A percentile compares a stretch with the other conserved stretches of the same genome.
phyloP scores from a whole-genome alignment of 2,113 vertebrate species.

The Pantherophis guttatus region DNA sequence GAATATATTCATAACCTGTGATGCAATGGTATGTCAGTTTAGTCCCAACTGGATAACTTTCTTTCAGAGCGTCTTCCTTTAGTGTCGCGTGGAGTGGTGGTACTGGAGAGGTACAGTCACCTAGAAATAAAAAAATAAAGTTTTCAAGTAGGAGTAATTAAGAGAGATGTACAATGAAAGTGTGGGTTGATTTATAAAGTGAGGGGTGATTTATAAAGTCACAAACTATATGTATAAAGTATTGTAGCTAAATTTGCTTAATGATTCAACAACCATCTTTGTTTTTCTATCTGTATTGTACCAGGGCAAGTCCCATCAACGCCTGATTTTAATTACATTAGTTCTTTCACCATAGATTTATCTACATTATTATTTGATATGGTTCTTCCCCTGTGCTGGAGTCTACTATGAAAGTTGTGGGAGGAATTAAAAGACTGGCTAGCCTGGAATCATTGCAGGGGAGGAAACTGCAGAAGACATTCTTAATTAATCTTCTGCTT shows the following conservation, averaged over 20 bases:
- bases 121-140: neutral
- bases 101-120: conserved; percentile 16
- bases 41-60: neutral
- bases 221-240: neutral
- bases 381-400: neutral
- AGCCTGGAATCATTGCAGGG: neutral
- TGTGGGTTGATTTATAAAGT: neutral
- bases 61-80: fast-evolving
- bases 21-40: conserved; percentile 47
- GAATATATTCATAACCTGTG: conserved; percentile 23
- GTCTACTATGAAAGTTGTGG: neutral
- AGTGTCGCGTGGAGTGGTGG: fast-evolving
- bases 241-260: neutral
- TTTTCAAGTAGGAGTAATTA: neutral
- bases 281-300: neutral
- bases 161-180: neutral
- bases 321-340: neutral
- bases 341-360: neutral
- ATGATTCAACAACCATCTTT: neutral
- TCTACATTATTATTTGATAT: neutral
- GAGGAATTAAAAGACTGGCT: neutral
- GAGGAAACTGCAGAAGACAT: neutral
- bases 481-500: neutral
- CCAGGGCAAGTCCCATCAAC: neutral
- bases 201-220: neutral